These are phyloP conservation scores for Drosophila sp. DNA, from an alignment of 1,140 invertebrate species.

Conservation along the genomic window DNA sequence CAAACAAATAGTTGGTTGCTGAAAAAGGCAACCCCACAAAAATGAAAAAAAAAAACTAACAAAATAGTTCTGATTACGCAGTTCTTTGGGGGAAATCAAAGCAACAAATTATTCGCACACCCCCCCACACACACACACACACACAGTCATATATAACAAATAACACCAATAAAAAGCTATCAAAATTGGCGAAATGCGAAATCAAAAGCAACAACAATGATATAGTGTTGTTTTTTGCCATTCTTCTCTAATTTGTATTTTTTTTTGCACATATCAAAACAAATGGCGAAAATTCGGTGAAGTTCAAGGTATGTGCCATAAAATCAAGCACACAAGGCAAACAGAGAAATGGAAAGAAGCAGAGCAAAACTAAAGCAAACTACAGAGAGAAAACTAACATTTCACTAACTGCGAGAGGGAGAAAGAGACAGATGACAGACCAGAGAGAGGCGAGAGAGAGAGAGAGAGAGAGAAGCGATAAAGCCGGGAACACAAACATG, in stretches of 20 bases:
- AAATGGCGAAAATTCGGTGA: constrained; percentile 84
- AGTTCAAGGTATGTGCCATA: constrained; percentile 82
- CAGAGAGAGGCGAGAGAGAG: neutral
- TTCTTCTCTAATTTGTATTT: constrained; percentile 30
- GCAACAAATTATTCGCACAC: constrained; percentile 60
- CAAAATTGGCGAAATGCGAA: constrained; percentile 68
- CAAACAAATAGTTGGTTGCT: constrained; percentile 2
- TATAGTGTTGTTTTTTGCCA: constrained; percentile 2
- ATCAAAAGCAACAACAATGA: constrained; percentile 58
- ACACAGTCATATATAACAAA: constrained; percentile 9
- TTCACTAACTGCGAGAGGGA: constrained; percentile 2
- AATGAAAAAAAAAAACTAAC: no score
- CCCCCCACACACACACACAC: constrained; percentile 37
- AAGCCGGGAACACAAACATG: constrained; percentile 20
- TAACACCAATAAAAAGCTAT: constrained; percentile 55
- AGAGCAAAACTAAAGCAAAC: neutral
- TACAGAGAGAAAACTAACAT: constrained; percentile 7
- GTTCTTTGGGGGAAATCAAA: constrained; percentile 27
- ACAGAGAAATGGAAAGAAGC: neutral
- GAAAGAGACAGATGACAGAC: neutral
- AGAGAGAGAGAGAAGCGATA: neutral
- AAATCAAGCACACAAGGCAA: constrained; percentile 43
- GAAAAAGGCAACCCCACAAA: constrained; percentile 38
- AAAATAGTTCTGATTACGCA: constrained; percentile 55
- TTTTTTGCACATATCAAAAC: constrained; percentile 76